Percentiles rank a stretch among this genome's conserved stretches.
Conservation (phyloP, 1,140 invertebrate genomes). For the Ips typographus region DNA sequence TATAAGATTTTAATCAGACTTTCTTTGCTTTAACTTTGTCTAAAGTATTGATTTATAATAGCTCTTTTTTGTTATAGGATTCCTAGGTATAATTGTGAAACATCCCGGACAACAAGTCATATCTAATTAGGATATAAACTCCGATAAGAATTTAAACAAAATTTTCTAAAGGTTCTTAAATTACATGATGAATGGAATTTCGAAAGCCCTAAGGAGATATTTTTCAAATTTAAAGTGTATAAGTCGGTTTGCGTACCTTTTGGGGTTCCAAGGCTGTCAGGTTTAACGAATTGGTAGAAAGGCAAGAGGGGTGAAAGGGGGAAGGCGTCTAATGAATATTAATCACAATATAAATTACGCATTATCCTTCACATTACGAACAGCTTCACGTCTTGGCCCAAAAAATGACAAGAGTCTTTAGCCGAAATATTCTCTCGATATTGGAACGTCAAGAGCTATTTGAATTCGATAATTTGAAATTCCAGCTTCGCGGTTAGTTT, state of each 20-base stretch:
- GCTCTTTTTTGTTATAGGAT: no score
- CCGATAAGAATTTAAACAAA: no score
- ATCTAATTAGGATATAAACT: no score
- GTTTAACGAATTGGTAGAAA: slow-evolving; percentile 33
- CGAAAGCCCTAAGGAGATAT: neutral
- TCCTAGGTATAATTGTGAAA: no score
- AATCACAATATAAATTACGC: slow-evolving; percentile 36
- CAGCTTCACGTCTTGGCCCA: slow-evolving; percentile 9
- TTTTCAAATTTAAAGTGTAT: slow-evolving; percentile 22
- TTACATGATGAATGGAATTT: no score
- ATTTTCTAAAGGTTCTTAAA: no score
- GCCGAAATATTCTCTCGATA: slow-evolving; percentile 17
- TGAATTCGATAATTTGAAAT: slow-evolving; percentile 34
- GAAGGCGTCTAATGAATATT: slow-evolving; percentile 30
- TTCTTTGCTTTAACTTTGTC: neutral
- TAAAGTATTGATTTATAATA: no score
- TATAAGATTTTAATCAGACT: neutral
- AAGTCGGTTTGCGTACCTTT: slow-evolving; percentile 25
- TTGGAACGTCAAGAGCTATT: slow-evolving; percentile 29
- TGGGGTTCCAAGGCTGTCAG: slow-evolving; percentile 26
- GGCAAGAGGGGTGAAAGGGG: neutral
- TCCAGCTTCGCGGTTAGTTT: slow-evolving; percentile 4
- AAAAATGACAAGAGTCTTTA: slow-evolving; percentile 34
- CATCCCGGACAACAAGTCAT: no score
- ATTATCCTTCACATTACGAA: slow-evolving; percentile 28